These are phyloP conservation scores for Syrmaticus mikado DNA, from an alignment of 2,113 vertebrate genomes.

Conservation along the genomic window DNA sequence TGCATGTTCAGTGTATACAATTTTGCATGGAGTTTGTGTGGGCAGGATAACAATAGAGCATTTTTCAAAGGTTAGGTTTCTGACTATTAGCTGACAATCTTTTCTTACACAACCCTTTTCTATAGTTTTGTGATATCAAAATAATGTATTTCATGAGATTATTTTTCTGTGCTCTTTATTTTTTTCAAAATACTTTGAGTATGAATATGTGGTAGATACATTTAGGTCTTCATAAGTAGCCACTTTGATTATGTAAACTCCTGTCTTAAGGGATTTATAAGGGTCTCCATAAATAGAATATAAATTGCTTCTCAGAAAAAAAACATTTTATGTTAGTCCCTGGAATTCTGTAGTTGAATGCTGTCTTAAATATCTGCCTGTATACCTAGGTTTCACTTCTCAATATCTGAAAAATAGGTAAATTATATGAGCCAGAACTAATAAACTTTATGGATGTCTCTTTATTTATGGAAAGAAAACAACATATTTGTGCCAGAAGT, in stretches of 20 bases:
- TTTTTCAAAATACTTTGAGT: neutral
- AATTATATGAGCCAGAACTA: neutral
- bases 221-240: neutral
- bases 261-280: neutral
- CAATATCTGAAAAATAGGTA: neutral
- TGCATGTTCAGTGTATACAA: neutral
- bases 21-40: neutral
- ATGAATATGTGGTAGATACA: neutral
- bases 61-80: neutral
- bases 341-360: neutral
- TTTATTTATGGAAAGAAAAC: neutral
- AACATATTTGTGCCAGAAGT: neutral
- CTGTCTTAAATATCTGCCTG: neutral
- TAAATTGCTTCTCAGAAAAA: neutral
- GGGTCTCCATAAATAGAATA: neutral
- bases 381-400: neutral
- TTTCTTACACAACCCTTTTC: neutral
- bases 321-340: neutral
- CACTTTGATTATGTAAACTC: neutral
- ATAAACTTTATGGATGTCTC: neutral
- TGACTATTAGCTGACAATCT: neutral
- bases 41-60: neutral
- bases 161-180: neutral
- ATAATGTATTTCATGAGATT: neutral
- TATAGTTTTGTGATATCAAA: neutral